Evolutionary conservation across 1,140 invertebrate species (phyloP).

Genomic region (Drosophila biarmipes): DNA sequence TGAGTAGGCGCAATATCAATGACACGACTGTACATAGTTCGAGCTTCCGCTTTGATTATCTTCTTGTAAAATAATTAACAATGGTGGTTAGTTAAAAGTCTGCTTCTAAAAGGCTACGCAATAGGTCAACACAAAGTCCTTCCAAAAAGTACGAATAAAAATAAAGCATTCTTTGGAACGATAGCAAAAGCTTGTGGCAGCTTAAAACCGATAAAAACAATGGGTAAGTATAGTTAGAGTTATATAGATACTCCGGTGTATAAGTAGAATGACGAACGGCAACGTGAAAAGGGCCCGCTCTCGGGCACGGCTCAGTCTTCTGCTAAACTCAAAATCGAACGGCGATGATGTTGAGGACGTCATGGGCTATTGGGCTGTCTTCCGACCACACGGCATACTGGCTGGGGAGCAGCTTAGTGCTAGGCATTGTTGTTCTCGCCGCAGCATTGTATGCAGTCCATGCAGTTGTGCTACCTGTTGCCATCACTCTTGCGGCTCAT

Average conservation of each 20-base stretch:
- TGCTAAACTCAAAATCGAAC: slow-evolving; percentile 72
- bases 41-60: slow-evolving; percentile 55
- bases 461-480: slow-evolving; percentile 84
- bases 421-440: slow-evolving; percentile 84
- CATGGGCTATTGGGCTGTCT: slow-evolving; percentile 15
- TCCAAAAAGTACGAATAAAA: slow-evolving; percentile 26
- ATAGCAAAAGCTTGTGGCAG: slow-evolving; percentile 53
- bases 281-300: slow-evolving; percentile 75
- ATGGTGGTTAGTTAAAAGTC: slow-evolving; percentile 57
- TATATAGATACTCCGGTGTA: slow-evolving; percentile 39
- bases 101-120: slow-evolving; percentile 44
- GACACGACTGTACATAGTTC: slow-evolving; percentile 65
- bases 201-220: slow-evolving; percentile 62
- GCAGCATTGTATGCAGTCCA: slow-evolving; percentile 85
- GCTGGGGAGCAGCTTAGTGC: slow-evolving; percentile 7
- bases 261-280: slow-evolving; percentile 76
- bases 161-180: slow-evolving; percentile 71
- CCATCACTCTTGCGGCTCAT: slow-evolving; percentile 80
- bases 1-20: slow-evolving; percentile 71
- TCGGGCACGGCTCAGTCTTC: slow-evolving; percentile 73
- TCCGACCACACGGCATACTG: slow-evolving; percentile 58
- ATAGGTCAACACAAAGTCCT: slow-evolving; percentile 50
- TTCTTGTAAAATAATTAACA: slow-evolving; percentile 67
- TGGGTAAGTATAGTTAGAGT: slow-evolving; percentile 45
- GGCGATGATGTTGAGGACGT: slow-evolving; percentile 49